Conservation (phyloP, 2,113 vertebrate genomes). For the Tachysurus vachellii region DNA sequence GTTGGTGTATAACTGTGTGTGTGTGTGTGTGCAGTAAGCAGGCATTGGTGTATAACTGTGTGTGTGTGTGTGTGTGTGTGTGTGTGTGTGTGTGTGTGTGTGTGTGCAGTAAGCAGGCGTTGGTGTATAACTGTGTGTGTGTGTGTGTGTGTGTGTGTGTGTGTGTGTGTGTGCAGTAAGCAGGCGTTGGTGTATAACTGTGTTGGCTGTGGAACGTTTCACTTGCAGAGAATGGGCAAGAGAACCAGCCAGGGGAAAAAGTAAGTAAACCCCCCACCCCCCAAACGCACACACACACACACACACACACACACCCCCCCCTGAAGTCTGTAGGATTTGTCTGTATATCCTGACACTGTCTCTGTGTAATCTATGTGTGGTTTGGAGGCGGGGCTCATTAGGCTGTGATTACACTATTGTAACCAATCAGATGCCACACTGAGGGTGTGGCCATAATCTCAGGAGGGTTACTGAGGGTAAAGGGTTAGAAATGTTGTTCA, state of each 20-base stretch:
- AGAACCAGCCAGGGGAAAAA: conserved; percentile 72
- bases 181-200: conserved; percentile 90
- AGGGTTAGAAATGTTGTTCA: not conserved
- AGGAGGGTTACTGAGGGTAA: not conserved
- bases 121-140: conserved; percentile 44
- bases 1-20: too few species aligned
- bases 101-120: not conserved
- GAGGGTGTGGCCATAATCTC: not conserved
- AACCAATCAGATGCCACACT: not conserved
- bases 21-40: too few species aligned
- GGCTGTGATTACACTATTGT: not conserved
- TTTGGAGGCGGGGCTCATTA: not conserved
- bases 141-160: too few species aligned
- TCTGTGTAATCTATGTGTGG: not conserved
- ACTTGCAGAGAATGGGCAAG: conserved; percentile 84
- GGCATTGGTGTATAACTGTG: not conserved
- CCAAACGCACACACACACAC: not conserved
- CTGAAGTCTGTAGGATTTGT: not conserved
- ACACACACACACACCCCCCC: not conserved
- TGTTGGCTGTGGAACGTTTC: conserved; percentile 85
- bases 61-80: not conserved
- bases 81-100: not conserved
- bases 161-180: too few species aligned
- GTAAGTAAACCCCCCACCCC: conserved; percentile 59
- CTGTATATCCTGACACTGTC: not conserved